phyloP scores from a whole-genome alignment of 2,113 vertebrate species.

The Notiomystis cincta region DNA sequence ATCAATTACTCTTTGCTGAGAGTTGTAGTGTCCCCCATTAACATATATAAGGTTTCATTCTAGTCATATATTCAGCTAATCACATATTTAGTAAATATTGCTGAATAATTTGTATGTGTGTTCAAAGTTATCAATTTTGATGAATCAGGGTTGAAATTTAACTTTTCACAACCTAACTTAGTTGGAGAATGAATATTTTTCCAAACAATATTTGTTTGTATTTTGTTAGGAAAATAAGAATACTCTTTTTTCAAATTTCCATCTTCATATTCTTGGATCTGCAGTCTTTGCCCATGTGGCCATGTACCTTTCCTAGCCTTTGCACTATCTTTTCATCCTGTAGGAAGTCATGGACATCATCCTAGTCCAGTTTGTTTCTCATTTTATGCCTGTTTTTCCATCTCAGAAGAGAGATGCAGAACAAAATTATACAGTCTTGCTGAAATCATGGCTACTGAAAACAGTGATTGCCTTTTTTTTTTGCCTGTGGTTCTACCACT shows the following conservation, averaged over 20 bases:
- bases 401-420: neutral
- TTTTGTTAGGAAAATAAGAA: neutral
- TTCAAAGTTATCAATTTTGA: neutral
- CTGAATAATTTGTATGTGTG: neutral
- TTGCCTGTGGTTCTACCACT: neutral
- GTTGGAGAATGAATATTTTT: neutral
- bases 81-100: neutral
- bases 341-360: neutral
- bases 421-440: neutral
- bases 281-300: neutral
- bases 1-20: neutral
- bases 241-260: neutral
- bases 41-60: neutral
- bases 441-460: neutral
- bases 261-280: neutral
- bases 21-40: neutral
- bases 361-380: neutral
- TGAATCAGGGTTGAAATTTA: neutral
- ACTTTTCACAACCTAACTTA: neutral
- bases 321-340: neutral
- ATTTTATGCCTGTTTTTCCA: neutral
- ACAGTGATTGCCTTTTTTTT: neutral
- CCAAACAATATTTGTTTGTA: neutral
- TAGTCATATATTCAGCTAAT: neutral
- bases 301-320: neutral